Evolutionary conservation across 2,888 invertebrate genomes (phyloP).

Genomic region (Eupithecia dodoneata): DNA sequence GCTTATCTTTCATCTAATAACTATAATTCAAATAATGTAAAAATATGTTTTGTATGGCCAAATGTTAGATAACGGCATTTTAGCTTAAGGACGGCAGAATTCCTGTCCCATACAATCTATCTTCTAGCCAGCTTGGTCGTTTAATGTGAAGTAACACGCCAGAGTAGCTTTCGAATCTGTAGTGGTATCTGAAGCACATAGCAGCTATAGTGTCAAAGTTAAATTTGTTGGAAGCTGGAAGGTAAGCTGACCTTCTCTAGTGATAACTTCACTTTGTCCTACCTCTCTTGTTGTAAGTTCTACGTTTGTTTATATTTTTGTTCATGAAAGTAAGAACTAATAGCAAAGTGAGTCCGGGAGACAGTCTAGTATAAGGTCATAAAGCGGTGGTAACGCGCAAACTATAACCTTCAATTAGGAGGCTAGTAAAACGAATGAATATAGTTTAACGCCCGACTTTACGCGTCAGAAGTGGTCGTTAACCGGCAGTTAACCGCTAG

Average conservation of each 20-base stretch:
- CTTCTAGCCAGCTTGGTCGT: not conserved
- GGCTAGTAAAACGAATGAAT: conserved; percentile 39
- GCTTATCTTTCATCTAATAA: too few relatives aligned
- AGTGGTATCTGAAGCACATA: not conserved
- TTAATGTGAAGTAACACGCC: not conserved
- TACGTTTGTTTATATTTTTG: not conserved
- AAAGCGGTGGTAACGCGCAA: conserved; percentile 28
- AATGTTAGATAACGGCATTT: too few relatives aligned
- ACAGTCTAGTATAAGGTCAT: conserved; percentile 15
- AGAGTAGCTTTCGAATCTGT: not conserved
- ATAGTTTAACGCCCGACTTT: conserved; percentile 36
- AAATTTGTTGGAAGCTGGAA: not conserved
- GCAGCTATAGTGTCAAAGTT: not conserved
- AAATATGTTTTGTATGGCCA: too few relatives aligned
- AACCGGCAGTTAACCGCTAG: conserved; percentile 26
- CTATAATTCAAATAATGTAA: too few relatives aligned
- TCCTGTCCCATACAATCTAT: not conserved
- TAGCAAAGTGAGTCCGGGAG: not conserved
- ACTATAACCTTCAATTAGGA: conserved; percentile 44
- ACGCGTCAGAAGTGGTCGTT: conserved; percentile 30
- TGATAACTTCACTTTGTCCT: not conserved
- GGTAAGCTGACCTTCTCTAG: not conserved
- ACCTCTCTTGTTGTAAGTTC: not conserved
- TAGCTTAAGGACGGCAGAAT: too few relatives aligned
- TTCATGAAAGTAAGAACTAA: not conserved